Conservation (phyloP, 2,797 vertebrate genomes). For the Enteromius afrohamiltoni region DNA sequence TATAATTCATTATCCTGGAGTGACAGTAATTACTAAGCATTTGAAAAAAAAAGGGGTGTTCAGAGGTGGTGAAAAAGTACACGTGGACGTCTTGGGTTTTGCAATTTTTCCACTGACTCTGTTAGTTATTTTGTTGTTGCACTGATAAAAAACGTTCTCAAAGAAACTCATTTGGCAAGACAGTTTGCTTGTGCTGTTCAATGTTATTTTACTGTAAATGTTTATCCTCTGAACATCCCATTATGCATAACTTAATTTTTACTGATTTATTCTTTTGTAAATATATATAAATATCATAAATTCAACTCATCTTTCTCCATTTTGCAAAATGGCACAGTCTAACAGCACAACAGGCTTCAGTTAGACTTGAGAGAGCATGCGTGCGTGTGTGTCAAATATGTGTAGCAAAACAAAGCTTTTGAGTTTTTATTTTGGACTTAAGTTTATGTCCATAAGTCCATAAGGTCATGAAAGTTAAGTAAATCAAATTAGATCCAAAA, state of each 20-base stretch:
- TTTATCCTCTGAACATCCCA: background rate
- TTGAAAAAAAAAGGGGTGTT: background rate
- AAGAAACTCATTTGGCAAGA: background rate
- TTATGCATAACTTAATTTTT: background rate
- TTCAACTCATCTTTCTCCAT: background rate
- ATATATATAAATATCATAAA: background rate
- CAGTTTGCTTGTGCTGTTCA: background rate
- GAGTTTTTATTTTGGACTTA: background rate
- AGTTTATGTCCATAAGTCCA: background rate
- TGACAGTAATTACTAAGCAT: background rate
- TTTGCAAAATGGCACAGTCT: background rate
- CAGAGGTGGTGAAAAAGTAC: background rate
- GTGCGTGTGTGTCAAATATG: background rate
- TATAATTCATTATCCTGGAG: background rate
- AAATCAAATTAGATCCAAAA: background rate
- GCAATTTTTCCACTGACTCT: background rate
- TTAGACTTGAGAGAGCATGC: background rate
- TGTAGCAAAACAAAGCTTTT: background rate
- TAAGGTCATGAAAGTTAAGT: background rate
- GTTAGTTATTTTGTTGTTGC: conserved; percentile 4
- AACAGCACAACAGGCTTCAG: background rate
- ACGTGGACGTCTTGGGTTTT: background rate
- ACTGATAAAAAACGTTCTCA: background rate
- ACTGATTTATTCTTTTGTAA: conserved; percentile 1
- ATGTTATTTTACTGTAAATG: background rate